Conservation (phyloP, 2,113 vertebrate genomes). For the Neotragus pygmaeus region DNA sequence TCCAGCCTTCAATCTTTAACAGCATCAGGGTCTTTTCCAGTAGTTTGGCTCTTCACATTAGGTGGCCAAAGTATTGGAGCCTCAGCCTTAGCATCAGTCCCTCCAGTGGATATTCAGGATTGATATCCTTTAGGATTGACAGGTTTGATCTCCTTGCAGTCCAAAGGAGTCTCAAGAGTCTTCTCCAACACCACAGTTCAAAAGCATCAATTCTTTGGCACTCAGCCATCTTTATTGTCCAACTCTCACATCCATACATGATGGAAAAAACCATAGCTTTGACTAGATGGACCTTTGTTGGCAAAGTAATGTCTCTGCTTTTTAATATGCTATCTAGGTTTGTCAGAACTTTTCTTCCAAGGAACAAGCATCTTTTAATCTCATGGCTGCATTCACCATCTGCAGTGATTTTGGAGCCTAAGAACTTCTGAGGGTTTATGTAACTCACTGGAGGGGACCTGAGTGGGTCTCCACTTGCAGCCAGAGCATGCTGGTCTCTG, state of each 20-base stretch:
- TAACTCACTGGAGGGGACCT: not conserved
- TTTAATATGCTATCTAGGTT: not conserved
- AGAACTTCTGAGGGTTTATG: not conserved
- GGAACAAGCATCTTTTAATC: not conserved
- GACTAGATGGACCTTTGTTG: not conserved
- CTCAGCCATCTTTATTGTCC: not conserved
- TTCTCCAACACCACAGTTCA: not conserved
- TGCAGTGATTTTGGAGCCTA: not conserved
- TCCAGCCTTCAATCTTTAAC: not conserved
- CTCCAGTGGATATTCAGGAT: not conserved
- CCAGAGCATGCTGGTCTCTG: not conserved
- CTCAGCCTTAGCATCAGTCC: not conserved
- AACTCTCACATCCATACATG: not conserved
- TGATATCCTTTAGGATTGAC: not conserved
- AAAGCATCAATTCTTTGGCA: not conserved
- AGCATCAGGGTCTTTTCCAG: not conserved
- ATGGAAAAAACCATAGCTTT: not conserved
- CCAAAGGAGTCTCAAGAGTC: not conserved
- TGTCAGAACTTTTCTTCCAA: not conserved
- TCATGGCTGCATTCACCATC: not conserved
- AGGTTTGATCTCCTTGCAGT: not conserved
- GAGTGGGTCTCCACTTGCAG: not conserved
- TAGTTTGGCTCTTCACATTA: not conserved
- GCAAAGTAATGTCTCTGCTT: not conserved
- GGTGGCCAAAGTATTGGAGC: not conserved